These are phyloP conservation scores for Neosilurus mollespiculum DNA, from an alignment of 2,797 vertebrate genomes.

Conservation along the genomic window DNA sequence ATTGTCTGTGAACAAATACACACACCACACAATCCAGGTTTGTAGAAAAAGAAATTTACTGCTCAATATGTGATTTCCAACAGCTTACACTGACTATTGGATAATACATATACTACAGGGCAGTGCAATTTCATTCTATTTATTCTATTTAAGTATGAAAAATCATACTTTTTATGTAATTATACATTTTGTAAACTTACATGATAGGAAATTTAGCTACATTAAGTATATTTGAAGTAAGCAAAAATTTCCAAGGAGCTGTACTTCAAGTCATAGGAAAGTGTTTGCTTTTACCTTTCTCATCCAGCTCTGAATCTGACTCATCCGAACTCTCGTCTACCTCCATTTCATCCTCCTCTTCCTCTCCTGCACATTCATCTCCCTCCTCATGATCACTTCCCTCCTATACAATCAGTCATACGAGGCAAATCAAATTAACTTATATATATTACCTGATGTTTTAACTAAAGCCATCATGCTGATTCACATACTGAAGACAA, in stretches of 20 bases:
- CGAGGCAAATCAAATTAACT: not conserved
- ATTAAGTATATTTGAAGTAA: not conserved
- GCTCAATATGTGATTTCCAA: not conserved
- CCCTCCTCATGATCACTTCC: slow-evolving; percentile 86
- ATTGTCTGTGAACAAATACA: slow-evolving; percentile 72
- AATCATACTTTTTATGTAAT: not conserved
- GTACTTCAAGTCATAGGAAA: not conserved
- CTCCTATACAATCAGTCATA: slow-evolving; percentile 68
- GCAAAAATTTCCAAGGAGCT: not conserved
- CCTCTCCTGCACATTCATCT: slow-evolving; percentile 89
- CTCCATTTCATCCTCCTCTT: slow-evolving; percentile 86
- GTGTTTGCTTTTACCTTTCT: slow-evolving; percentile 81
- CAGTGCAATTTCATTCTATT: not conserved
- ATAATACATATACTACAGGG: not conserved
- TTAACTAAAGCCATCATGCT: not conserved
- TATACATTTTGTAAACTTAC: not conserved
- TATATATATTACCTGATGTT: not conserved
- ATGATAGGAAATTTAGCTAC: too few species aligned
- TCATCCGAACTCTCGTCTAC: slow-evolving; percentile 91
- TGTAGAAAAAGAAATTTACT: too few species aligned
- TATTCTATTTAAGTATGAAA: not conserved
- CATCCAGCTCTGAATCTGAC: slow-evolving; percentile 89
- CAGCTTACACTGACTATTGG: not conserved
- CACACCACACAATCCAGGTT: not conserved
- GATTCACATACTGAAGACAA: not conserved